These are phyloP conservation scores for Teleogryllus occipitalis DNA, from an alignment of 1,140 invertebrate species.

Conservation along the genomic window DNA sequence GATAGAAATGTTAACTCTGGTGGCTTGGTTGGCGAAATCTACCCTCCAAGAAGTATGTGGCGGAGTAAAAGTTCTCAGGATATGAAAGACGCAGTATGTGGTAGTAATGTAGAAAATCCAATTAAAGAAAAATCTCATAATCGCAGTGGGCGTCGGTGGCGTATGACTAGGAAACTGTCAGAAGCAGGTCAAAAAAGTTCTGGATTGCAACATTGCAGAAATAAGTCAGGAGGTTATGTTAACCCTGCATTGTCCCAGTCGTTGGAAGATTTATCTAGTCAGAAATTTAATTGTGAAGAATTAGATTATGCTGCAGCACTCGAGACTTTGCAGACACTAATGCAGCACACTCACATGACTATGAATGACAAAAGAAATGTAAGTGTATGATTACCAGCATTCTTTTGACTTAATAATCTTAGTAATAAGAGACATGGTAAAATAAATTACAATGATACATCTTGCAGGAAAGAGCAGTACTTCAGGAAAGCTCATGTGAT, in stretches of 20 bases:
- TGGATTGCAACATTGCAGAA: conserved; percentile 9
- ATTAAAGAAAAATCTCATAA: not conserved
- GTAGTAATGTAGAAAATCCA: no score
- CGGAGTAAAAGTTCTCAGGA: not conserved
- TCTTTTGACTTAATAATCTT: no score
- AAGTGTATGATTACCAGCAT: no score
- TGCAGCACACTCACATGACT: conserved; percentile 6
- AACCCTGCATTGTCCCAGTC: conserved; percentile 17
- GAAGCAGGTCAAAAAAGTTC: not conserved
- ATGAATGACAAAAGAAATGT: no score
- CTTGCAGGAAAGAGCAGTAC: no score
- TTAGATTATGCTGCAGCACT: conserved; percentile 18
- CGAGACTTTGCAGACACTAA: conserved; percentile 13
- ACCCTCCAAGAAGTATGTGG: not conserved
- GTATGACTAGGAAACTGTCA: not conserved
- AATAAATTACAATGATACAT: no score
- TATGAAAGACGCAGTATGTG: not conserved
- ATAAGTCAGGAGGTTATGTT: conserved; percentile 20
- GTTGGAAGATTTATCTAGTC: conserved; percentile 10
- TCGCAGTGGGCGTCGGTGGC: not conserved
- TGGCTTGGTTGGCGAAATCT: not conserved
- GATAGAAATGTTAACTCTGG: not conserved
- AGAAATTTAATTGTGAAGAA: conserved; percentile 9
- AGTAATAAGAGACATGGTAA: no score
- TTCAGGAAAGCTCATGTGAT: not conserved